A percentile compares a stretch with the other conserved stretches of the same genome.
Evolutionary conservation across 2,113 vertebrate species (phyloP).

Genomic region (Saiga tatarica): DNA sequence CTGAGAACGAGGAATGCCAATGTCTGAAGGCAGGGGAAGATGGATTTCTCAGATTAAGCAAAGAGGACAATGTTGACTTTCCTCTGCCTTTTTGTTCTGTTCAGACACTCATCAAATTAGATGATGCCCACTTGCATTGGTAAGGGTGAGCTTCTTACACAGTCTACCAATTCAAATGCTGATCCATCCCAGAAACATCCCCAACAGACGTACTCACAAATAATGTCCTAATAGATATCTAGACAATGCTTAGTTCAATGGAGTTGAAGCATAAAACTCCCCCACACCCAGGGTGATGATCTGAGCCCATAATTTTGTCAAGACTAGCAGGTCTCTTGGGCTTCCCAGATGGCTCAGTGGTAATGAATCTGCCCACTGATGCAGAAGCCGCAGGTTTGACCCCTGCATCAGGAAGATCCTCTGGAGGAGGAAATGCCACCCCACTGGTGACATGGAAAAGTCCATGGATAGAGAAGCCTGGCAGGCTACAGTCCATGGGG

Average conservation of each 20-base stretch:
- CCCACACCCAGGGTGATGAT: background rate
- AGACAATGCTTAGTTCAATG: background rate
- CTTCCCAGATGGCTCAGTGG: background rate
- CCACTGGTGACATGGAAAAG: background rate
- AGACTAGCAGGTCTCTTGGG: background rate
- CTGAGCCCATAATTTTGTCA: background rate
- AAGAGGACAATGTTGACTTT: background rate
- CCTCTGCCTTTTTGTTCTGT: background rate
- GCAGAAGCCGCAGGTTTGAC: background rate
- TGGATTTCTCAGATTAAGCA: background rate
- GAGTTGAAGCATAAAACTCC: background rate
- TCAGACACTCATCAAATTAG: background rate
- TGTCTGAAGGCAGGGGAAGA: background rate
- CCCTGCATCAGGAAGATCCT: background rate
- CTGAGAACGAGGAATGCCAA: background rate
- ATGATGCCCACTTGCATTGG: background rate
- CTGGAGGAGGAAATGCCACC: background rate
- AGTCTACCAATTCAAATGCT: background rate
- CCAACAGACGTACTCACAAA: background rate
- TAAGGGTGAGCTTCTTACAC: background rate
- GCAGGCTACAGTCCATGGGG: background rate
- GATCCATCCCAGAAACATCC: background rate
- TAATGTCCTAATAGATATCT: background rate
- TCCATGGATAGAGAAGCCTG: background rate
- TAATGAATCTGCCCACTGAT: background rate